phyloP scores from a whole-genome alignment of 2,888 invertebrate genomes.

The Dendrolimus houi region DNA sequence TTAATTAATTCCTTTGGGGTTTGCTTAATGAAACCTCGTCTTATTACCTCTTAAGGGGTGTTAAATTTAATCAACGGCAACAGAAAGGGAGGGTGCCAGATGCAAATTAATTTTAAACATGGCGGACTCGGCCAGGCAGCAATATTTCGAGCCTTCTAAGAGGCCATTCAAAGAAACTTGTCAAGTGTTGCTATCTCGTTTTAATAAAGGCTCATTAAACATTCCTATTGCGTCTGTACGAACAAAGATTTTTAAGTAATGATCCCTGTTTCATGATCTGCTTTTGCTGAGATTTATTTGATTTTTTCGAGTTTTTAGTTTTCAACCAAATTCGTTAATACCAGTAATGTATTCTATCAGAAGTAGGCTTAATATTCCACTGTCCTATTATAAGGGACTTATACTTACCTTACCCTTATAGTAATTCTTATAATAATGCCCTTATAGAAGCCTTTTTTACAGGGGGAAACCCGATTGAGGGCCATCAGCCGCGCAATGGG shows the following conservation, averaged over 20 bases:
- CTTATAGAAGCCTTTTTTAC: too few species aligned
- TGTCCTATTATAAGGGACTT: too few species aligned
- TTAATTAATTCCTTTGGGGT: not conserved
- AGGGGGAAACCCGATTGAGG: too few species aligned
- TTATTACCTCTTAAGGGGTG: constrained; percentile 2
- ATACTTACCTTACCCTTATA: too few species aligned
- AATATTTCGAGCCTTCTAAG: not conserved
- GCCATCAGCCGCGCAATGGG: too few species aligned
- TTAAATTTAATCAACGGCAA: constrained; percentile 21
- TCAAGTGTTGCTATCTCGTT: not conserved
- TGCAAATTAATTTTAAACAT: constrained; percentile 25
- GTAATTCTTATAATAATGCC: too few species aligned
- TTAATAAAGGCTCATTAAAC: not conserved
- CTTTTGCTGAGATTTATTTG: too few species aligned
- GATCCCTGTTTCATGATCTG: not conserved
- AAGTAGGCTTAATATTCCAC: too few species aligned
- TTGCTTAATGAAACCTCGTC: not conserved
- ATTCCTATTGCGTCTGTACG: not conserved
- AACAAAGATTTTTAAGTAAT: not conserved
- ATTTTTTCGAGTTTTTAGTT: too few species aligned
- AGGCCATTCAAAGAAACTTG: not conserved
- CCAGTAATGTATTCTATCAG: too few species aligned
- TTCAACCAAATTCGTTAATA: too few species aligned
- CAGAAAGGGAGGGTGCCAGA: constrained; percentile 14
- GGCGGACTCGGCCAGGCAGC: not conserved